Evolutionary conservation across 2,888 invertebrate species (phyloP), one percentile per base, ranked within the genome.

Genomic region (Drosophila percnosoma): DNA sequence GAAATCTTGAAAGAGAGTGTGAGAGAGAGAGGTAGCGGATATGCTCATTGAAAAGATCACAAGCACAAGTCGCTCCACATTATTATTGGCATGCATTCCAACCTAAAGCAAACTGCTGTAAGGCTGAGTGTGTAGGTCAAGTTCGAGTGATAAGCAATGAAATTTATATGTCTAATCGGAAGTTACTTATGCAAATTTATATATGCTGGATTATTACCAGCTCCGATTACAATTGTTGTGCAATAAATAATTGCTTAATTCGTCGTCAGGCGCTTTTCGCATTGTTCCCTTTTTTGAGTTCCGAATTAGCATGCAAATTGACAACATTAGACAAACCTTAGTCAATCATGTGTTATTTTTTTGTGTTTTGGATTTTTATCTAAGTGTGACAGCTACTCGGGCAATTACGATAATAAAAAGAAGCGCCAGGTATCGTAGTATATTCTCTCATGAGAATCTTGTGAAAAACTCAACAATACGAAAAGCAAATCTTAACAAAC

Each of bases 271-370:
- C 33, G 29, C 11, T 59, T 55, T 21, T 57, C 11, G 15, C 61
- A 83, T 81, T 80, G 87, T 83, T 69, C 66, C 62, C 45, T 66
- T 40, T 48, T 48, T 51, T 68, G 65, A 58, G 36, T 72, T 63
- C 60, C 34, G 54, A 68, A 86, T 83, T 77, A 68, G 74, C 62
- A 80, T 88, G 75, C 73, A 80, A 90, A 85, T 88, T 64, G 52
- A 31, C 53, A 57, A 51, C 36, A 31, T 59, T 53, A 54, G 59
- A 36, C 33, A 54, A 38, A 34, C 27, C 54, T 61, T 55, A 67
- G 42, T 69, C 52, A 78, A 73, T 78, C 74, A 78, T 60, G 57
- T 67, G 79, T 61, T 55, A 21, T 45, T 24, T 8, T 24, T 24
- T 40, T 55, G 63, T 49, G 49, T 55, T 62, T 54, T 48, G 53